Base-by-base conservation (phyloP, 1,140 invertebrate species). In the Stegodyphus mimosarum region DNA sequence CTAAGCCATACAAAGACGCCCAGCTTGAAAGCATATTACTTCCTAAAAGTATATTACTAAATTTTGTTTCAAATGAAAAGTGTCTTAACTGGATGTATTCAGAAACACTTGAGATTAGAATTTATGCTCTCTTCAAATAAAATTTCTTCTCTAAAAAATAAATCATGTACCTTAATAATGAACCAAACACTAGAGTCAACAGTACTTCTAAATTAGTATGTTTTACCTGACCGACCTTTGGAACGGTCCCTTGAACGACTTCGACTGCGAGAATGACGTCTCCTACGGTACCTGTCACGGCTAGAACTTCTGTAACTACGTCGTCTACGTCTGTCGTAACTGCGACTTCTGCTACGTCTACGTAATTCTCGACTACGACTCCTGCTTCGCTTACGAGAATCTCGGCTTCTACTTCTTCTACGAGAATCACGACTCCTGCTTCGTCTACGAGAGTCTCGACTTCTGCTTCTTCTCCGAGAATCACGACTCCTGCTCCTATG, bases 251-350 rank as follows among this genome's bases (percentile, higher is more conserved):
- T 6, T 10, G 73, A 85, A 10, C 18, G 75, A 33, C 83, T 85
- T 6, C 66, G 69, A 48, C 73, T 77, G 11, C 73, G 74, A 18
- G 75, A 78, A 48, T 77, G 52, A 49, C 52, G 64, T n/a, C 55
- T 78, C 53, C 83, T 63, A 1, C 60, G 75, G 53, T 73, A 72
- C 10, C 75, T 78, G 6, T 78, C 76, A 10, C 70, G 55, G n/a
- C 83, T 73, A 5, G 76, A 66, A 17, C 76, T 78, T 66, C 75
- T 53, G 51, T 84, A 69, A 48, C 48, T 67, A 17, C 75, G 5
- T 48, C 75, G 60, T 53, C 66, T 64, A 15, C 33, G 60, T 74
- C 71, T 64, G 13, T 66, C 55, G 1, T 49, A 6, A 15, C 63
- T 76, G n/a, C 15, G n/a, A 17, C 69, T 78, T 63, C 66, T 71